phyloP scores from a whole-genome alignment of 2,113 vertebrate species.

The Cariama cristata region DNA sequence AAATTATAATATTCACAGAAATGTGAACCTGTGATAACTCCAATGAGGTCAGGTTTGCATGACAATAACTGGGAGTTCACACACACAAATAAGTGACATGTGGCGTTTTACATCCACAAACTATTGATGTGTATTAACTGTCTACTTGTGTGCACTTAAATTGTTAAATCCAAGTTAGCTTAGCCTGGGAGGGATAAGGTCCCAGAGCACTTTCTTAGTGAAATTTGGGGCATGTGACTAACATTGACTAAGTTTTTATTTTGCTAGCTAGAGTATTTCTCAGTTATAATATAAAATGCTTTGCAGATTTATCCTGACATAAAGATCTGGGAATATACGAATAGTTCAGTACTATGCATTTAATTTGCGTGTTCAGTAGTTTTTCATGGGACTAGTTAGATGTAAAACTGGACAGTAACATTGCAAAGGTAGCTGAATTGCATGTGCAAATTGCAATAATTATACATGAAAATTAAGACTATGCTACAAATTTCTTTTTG shows the following conservation, averaged over 20 bases:
- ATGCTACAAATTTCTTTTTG: neutral
- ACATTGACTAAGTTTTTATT: neutral
- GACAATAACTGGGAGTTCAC: neutral
- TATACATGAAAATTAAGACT: neutral
- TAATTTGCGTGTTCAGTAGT: neutral
- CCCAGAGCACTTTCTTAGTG: neutral
- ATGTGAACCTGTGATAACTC: neutral
- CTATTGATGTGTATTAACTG: neutral
- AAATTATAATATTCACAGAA: neutral
- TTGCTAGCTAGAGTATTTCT: neutral
- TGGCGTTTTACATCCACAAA: neutral
- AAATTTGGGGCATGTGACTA: neutral
- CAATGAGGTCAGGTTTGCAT: neutral
- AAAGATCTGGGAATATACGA: neutral
- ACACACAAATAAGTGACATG: neutral
- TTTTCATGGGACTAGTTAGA: neutral
- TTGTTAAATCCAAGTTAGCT: neutral
- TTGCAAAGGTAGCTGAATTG: neutral
- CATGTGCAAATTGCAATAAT: slow-evolving; percentile 3
- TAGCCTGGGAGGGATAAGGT: neutral
- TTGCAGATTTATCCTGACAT: neutral
- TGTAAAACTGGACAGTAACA: neutral
- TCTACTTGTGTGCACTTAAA: neutral
- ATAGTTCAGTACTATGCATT: neutral
- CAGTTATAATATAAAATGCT: neutral